A percentile compares a stretch with the other conserved stretches of the same genome.
phyloP scores from a whole-genome alignment of 2,888 invertebrate species.

The Torymus tubicola region DNA sequence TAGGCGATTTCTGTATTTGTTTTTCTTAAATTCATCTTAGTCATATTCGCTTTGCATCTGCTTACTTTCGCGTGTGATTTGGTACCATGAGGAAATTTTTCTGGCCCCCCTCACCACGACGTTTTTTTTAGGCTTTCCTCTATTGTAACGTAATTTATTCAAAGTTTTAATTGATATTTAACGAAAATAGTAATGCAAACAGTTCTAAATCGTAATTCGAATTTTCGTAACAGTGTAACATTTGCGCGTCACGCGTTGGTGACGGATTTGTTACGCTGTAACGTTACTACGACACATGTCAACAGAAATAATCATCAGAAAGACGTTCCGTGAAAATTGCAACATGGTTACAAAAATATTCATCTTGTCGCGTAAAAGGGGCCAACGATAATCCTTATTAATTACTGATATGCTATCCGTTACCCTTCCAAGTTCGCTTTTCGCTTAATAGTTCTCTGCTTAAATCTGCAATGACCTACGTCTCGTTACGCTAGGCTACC shows the following conservation, averaged over 20 bases:
- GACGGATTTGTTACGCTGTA: too few species aligned
- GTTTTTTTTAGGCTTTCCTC: slow-evolving; percentile 7
- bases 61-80: slow-evolving; percentile 57
- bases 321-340: neutral
- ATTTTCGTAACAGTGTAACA: too few species aligned
- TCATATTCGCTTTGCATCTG: slow-evolving; percentile 49
- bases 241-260: too few species aligned
- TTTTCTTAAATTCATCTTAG: slow-evolving; percentile 28
- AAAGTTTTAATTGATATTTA: too few species aligned
- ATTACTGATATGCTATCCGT: slow-evolving; percentile 56
- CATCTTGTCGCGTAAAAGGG: slow-evolving; percentile 24
- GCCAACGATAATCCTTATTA: slow-evolving; percentile 42
- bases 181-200: too few species aligned
- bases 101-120: slow-evolving; percentile 14
- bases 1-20: slow-evolving; percentile 51
- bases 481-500: slow-evolving; percentile 25
- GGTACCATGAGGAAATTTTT: slow-evolving; percentile 53
- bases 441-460: slow-evolving; percentile 20
- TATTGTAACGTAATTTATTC: too few species aligned
- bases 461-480: slow-evolving; percentile 37
- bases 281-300: too few species aligned
- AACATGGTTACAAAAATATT: slow-evolving; percentile 42
- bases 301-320: too few species aligned
- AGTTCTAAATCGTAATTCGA: too few species aligned
- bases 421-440: slow-evolving; percentile 31